Conservation (phyloP, 2,888 invertebrate genomes). For the Harpagoxenus sublaevis region DNA sequence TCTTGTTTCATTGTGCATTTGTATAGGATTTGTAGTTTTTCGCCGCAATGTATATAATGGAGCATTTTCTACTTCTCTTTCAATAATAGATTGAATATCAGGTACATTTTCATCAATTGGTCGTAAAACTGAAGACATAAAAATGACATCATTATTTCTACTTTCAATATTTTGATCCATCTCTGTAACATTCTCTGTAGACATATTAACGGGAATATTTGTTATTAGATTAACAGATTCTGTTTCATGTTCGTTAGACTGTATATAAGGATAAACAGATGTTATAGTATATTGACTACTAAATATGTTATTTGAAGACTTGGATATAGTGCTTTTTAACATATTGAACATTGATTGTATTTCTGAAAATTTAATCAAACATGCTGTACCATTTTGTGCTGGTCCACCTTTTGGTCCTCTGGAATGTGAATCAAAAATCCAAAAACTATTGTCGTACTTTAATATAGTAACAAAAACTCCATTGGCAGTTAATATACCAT, state of each 20-base stretch:
- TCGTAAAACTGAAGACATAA: neutral
- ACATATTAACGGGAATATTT: too few species aligned
- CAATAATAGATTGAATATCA: neutral
- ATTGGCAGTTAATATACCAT: neutral
- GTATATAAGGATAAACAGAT: neutral
- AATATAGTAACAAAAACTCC: constrained; percentile 6
- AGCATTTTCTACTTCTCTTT: neutral
- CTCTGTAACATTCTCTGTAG: neutral
- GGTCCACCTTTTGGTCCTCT: neutral
- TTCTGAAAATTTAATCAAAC: neutral
- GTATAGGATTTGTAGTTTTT: neutral
- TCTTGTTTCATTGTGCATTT: neutral
- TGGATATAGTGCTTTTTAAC: neutral
- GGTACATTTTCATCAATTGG: neutral
- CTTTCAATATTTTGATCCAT: neutral
- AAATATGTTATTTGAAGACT: neutral
- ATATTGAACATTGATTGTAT: neutral
- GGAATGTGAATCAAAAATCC: neutral
- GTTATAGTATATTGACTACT: neutral
- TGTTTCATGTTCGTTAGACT: neutral
- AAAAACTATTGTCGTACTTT: neutral
- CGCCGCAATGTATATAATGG: neutral
- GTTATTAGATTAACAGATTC: too few species aligned
- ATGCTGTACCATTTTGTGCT: neutral
- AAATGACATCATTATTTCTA: neutral